These are phyloP conservation scores for Oncorhynchus tshawytscha DNA, from an alignment of 2,113 vertebrate species.

Conservation along the genomic window DNA sequence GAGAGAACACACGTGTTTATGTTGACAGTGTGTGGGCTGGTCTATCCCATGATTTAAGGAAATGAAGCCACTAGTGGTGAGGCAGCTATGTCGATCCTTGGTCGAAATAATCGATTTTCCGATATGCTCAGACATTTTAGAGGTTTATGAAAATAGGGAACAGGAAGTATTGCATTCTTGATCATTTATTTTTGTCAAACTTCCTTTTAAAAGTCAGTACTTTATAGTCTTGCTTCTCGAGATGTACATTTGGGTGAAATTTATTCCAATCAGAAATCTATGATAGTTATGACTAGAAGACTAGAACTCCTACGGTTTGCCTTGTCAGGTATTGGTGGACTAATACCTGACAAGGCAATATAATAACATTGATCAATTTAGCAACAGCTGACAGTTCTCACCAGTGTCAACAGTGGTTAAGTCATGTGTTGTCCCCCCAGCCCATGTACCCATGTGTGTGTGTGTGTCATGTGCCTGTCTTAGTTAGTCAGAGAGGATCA, in stretches of 20 bases:
- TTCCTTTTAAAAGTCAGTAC: no score
- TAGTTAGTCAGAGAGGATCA: conserved; percentile 24
- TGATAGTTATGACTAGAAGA: background rate
- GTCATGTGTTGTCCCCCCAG: conserved; percentile 46
- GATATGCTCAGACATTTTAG: no score
- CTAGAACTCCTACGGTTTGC: background rate
- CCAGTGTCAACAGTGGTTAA: conserved; percentile 54
- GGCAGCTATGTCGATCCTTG: no score
- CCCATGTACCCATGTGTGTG: conserved; percentile 42
- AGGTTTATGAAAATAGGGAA: no score
- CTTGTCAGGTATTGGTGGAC: conserved; percentile 19
- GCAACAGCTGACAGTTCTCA: conserved; percentile 52
- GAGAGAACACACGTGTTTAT: background rate
- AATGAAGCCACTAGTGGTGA: no score
- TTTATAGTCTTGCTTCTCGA: no score
- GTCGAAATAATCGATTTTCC: no score
- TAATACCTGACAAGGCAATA: conserved; percentile 21
- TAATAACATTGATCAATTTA: conserved; percentile 44
- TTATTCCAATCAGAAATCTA: background rate
- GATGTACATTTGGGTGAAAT: no score
- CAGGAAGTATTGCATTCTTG: no score
- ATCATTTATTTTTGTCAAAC: no score
- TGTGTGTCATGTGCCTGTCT: conserved; percentile 35
- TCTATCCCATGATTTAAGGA: background rate
- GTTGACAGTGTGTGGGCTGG: background rate